Evolutionary conservation across 1,140 invertebrate species (phyloP).

Genomic region (Nymphalis io): DNA sequence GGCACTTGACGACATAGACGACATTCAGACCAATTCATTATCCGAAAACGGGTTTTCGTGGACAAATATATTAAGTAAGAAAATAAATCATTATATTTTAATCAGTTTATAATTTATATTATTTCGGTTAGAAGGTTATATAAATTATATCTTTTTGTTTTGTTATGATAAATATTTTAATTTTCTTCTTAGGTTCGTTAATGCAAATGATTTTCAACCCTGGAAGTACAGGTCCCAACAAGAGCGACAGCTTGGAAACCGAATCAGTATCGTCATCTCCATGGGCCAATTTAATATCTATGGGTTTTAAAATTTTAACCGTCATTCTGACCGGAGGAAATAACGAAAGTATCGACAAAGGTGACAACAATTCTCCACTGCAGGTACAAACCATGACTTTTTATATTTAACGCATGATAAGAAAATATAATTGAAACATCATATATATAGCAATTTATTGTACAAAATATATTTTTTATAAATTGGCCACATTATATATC

Average conservation of each 20-base stretch:
- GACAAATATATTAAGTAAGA: conserved; percentile 89
- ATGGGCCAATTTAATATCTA: conserved; percentile 91
- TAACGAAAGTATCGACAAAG: conserved; percentile 92
- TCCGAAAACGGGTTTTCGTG: conserved; percentile 90
- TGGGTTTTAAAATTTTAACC: conserved; percentile 89
- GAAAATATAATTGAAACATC: conserved; percentile 20
- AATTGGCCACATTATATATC: conserved; percentile 45
- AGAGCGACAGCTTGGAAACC: conserved; percentile 88
- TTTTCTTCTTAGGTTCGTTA: conserved; percentile 82
- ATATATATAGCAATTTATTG: conserved; percentile 42
- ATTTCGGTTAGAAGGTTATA: background rate
- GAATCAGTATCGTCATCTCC: conserved; percentile 86
- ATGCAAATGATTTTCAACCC: conserved; percentile 92
- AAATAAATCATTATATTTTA: background rate
- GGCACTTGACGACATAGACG: conserved; percentile 88
- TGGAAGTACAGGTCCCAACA: conserved; percentile 86
- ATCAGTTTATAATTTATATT: background rate
- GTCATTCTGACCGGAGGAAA: conserved; percentile 89
- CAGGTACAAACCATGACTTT: conserved; percentile 83
- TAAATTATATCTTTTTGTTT: background rate
- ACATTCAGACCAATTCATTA: conserved; percentile 90
- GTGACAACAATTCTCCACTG: conserved; percentile 91
- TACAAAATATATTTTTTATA: conserved; percentile 48
- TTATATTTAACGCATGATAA: conserved; percentile 36
- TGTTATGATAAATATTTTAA: background rate